Base-by-base conservation (phyloP, 2,113 vertebrate genomes). In the Lamprotornis superbus region DNA sequence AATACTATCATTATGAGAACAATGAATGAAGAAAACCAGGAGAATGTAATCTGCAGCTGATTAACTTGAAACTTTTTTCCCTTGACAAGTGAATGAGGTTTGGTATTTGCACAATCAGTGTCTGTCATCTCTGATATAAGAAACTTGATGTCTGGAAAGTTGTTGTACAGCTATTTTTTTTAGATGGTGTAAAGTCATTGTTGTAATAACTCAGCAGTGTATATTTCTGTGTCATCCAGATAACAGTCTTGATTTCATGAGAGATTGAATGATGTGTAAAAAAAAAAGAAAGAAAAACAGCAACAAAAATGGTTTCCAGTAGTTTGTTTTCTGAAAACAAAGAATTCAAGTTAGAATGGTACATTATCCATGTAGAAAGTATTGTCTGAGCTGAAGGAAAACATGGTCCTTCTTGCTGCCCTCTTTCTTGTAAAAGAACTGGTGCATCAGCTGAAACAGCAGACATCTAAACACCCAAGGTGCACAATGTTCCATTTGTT, bases 31-130 rank as follows among this genome's bases (percentile, higher is more conserved):
- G 86, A 89, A 96, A 88, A 81, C 30, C 3, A 39, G 47, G 67
- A 95, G 82, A 91, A 95, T 94, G 74, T 96, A 79, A 94, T 75
- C 90, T 87, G 80, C 79, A 70, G 28, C 83, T 88, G 49, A 70
- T 83, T 80, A 90, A 91, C 91, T 95, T 94, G 86, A 95, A 93
- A 52, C 28, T 33, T 78, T 61, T 63, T 71, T 74, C 80, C 52
- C 52, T 77, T 92, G 70, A 86, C 89, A 81, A 60, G 55, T 93
- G 88, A 96, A 94, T 93, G 88, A 93, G 80, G 44, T 90, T 79
- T 89, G 44, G 70, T 87, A 71, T 89, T 94, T 95, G 69, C 85
- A 88, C 87, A 90, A n/a, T 65, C 83, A 89, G 11, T 91, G 61
- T 95, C 56, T 94, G 71, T 79, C 75, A 39, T 92, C 71, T 95